phyloP scores from a whole-genome alignment of 2,113 vertebrate species.

The Taxidea taxus region DNA sequence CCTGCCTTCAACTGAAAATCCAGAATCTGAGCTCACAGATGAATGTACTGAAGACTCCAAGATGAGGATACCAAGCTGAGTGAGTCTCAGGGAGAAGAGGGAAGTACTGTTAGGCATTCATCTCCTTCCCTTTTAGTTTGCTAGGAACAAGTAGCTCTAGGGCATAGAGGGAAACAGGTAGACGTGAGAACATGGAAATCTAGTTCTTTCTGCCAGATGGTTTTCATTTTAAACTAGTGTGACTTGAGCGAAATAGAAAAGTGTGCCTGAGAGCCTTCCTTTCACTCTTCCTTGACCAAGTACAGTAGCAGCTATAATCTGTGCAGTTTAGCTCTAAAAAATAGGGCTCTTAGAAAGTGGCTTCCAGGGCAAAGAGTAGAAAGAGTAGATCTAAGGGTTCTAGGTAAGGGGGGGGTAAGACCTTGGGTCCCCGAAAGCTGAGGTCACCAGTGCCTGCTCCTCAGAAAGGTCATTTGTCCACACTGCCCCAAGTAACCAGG shows the following conservation, averaged over 20 bases:
- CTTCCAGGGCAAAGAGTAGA: not conserved
- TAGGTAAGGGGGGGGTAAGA: not conserved
- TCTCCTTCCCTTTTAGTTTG: not conserved
- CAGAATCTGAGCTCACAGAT: not conserved
- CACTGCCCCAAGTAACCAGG: not conserved
- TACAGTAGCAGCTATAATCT: slow-evolving; percentile 5
- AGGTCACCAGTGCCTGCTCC: not conserved
- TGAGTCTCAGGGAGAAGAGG: not conserved
- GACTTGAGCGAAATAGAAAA: slow-evolving; percentile 12
- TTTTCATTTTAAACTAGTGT: slow-evolving; percentile 29
- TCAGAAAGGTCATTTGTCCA: not conserved
- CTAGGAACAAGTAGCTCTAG: not conserved
- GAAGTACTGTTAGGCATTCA: not conserved
- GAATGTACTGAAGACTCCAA: not conserved
- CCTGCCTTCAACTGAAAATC: not conserved
- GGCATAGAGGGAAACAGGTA: not conserved
- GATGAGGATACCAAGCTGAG: not conserved
- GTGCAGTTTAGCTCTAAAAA: slow-evolving; percentile 24
- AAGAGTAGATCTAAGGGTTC: not conserved
- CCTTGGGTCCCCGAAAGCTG: not conserved
- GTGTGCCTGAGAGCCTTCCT: not conserved
- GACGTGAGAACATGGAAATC: slow-evolving; percentile 34
- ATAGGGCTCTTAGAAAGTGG: not conserved
- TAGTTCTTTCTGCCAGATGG: not conserved
- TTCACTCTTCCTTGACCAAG: not conserved